phyloP scores from a whole-genome alignment of 2,113 vertebrate species.

The Chlamydotis undulata region DNA sequence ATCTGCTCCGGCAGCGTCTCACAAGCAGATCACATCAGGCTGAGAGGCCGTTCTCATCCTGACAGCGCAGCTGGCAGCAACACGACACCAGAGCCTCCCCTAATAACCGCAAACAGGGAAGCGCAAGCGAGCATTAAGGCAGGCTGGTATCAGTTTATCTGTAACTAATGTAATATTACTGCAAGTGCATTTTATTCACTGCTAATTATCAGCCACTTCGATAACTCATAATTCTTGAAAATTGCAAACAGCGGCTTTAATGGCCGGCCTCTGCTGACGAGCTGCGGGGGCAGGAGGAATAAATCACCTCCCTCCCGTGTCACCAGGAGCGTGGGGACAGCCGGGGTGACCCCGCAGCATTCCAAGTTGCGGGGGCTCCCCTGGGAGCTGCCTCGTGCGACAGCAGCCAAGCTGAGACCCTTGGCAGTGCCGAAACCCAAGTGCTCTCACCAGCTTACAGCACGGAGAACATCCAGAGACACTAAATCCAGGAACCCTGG shows the following conservation, averaged over 20 bases:
- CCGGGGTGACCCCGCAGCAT: rapidly evolving
- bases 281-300: not conserved
- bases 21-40: not conserved
- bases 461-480: not conserved
- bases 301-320: not conserved
- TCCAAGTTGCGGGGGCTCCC: rapidly evolving
- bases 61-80: not conserved
- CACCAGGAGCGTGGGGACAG: not conserved
- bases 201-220: slow-evolving; percentile 25
- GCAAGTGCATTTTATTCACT: slow-evolving; percentile 31
- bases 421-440: rapidly evolving
- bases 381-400: rapidly evolving
- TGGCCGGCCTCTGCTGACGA: not conserved
- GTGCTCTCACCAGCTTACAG: not conserved
- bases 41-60: not conserved
- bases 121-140: not conserved
- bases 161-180: slow-evolving; percentile 1
- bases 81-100: not conserved
- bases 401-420: not conserved
- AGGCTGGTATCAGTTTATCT: slow-evolving; percentile 28
- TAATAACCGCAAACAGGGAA: not conserved
- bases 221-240: not conserved
- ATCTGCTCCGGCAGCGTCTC: not conserved
- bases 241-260: slow-evolving; percentile 12
- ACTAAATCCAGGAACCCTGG: not conserved